phyloP scores from a whole-genome alignment of 1,140 invertebrate genomes.

The Drosophila littoralis region DNA sequence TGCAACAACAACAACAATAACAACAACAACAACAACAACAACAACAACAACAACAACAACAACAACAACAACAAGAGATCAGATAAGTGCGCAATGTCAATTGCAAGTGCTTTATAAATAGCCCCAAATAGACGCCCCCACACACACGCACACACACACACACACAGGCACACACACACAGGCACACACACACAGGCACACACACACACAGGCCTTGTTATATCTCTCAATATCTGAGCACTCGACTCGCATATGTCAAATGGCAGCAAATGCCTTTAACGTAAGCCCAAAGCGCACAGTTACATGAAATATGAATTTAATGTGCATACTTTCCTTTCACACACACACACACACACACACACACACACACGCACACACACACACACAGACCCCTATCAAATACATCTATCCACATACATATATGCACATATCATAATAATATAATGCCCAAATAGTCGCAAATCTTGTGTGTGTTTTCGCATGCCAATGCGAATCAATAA shows the following conservation, averaged over 20 bases:
- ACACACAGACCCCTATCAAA: no score
- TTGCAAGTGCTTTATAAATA: constrained; percentile 50
- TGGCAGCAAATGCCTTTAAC: constrained; percentile 3
- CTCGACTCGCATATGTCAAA: constrained; percentile 3
- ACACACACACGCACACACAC: no score
- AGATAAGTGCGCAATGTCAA: constrained; percentile 47
- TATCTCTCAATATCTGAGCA: constrained; percentile 4
- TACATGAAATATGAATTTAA: constrained; percentile 26
- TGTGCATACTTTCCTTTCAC: constrained; percentile 25
- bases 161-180: constrained; percentile 19
- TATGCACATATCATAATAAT: background rate
- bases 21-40: no score
- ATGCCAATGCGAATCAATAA: constrained; percentile 36
- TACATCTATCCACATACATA: background rate
- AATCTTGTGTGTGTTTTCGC: constrained; percentile 31
- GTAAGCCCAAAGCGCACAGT: background rate
- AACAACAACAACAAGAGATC: constrained; percentile 8
- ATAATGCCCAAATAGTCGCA: background rate
- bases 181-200: constrained; percentile 16
- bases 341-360: no score
- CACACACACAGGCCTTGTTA: constrained; percentile 15
- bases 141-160: constrained; percentile 9
- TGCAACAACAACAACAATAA: constrained; percentile 2
- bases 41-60: no score
- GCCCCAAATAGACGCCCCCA: constrained; percentile 33